Base-by-base conservation (phyloP, 2,113 vertebrate genomes). In the Empidonax alnorum region DNA sequence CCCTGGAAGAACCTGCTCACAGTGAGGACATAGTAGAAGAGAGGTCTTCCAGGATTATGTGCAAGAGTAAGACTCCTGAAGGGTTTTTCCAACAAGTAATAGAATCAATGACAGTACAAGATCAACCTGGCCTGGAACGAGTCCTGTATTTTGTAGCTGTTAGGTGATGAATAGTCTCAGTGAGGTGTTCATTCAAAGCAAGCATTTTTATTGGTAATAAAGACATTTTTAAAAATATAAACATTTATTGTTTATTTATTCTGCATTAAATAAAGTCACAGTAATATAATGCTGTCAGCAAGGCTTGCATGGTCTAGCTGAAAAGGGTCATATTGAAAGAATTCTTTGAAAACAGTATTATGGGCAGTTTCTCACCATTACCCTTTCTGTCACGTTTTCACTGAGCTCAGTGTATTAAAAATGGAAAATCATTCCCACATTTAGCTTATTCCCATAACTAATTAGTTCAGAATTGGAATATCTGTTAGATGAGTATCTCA, bases 391-490 rank as follows among this genome's bases (percentile, higher is more conserved):
- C 18, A 11, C 59, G 77, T 74, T 91, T 97, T 93, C 73, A 87
- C 28, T 75, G 59, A 90, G 6, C 12, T 47, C 61, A 90, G 44
- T 84, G 58, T 67, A 84, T 62, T 84, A 87, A 93, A 39, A 86
- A 92, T 17, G 69, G 76, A 79, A 97, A 87, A 88, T 93, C 61
- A 79, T 95, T 89, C 84, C 81, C 91, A 76, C 52, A 44, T 88
- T 94, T 88, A 80, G 27, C 20, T 86, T 89, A 89, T 86, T 95
- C 81, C 84, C 69, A 58, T 78, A 92, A 90, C 77, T 97, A 94
- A 97, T 94, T 96, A 89, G 47, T 76, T 94, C 72, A 87, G 76
- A 92, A 94, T 73, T 87, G 28, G 62, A 61, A 86, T 83, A 66
- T 72, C 49, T 91, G 42, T 87, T 84, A 92, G 55, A 84, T 62